Evolutionary conservation across 2,888 invertebrate genomes (phyloP).

Genomic region (Tipula helvola): DNA sequence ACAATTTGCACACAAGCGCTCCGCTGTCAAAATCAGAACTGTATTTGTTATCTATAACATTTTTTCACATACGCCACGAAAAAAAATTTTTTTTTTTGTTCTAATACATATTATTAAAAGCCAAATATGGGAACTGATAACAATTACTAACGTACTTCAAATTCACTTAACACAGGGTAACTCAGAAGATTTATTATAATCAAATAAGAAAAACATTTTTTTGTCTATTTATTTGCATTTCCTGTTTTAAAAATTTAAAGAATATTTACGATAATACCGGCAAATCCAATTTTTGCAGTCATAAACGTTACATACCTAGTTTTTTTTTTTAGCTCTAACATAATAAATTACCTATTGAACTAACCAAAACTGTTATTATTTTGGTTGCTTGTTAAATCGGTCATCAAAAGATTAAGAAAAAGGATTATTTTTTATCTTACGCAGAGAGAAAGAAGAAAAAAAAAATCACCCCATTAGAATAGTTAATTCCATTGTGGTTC

Average conservation of each 20-base stretch:
- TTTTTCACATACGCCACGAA: not conserved
- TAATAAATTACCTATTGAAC: not conserved
- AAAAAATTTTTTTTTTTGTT: not conserved
- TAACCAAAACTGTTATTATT: not conserved
- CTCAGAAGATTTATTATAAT: not conserved
- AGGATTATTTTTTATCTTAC: not conserved
- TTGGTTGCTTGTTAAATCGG: not conserved
- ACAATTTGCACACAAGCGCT: not conserved
- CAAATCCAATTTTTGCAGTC: not conserved
- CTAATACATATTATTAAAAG: not conserved
- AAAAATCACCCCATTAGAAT: not conserved
- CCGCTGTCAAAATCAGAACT: not conserved
- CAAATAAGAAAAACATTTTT: not conserved
- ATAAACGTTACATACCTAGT: not conserved
- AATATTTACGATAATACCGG: not conserved
- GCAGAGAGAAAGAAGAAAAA: not conserved
- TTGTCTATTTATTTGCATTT: not conserved
- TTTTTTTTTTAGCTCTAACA: not conserved
- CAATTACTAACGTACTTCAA: not conserved
- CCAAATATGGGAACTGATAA: not conserved
- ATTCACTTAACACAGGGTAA: not conserved
- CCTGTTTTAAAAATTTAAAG: not conserved
- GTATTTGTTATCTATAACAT: not conserved
- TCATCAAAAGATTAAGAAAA: not conserved
- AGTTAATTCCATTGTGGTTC: not conserved